Base-by-base conservation (phyloP, 2,113 vertebrate genomes). In the Ophiodon elongatus region DNA sequence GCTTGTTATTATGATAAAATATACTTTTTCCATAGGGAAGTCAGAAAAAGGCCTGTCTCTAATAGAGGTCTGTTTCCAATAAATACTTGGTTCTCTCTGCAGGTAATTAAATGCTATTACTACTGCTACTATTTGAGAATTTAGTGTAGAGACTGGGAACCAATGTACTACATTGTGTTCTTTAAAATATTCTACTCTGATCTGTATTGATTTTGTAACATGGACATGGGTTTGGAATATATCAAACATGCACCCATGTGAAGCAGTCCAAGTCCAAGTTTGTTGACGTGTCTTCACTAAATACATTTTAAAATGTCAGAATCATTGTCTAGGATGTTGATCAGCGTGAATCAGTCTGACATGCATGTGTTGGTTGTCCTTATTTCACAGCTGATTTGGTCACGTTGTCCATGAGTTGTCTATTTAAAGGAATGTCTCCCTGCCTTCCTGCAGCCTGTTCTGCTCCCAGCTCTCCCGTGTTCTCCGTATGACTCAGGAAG, bases 311-410 rank as follows among this genome's bases (percentile, higher is more conserved):
- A 25, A 25, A 56, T 56, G 14, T 59, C 57, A 17, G 57, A 31
- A 31, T 14, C 11, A 21, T 17, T 27, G 2, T 67, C 29, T 21
- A 45, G 5, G 9, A n/a, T 70, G 39, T 35, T 19, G 11, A 37
- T 37, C 37, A 37, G 6, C 37, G 1, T 37, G 7, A 37, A 74
- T 57, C 4, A 1, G 21, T 31, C 39, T 35, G 21, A 50, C 21
- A 17, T 59, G 37, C 14, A 2, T 63, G 2, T 62, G 21, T 70
- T 21, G 8, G 2, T 35, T 67, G 45, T 4, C 41, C 52, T n/a
- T 70, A 41, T 39, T 76, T 80, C 76, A 29, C 37, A 23, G 45
- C 43, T 13, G 72, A 14, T 59, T 60, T 69, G 68, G 23, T 64
- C 69, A 78, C 63, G 31, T 74, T 47, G 35, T 43, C 65, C 23